Conservation (phyloP, 2,888 invertebrate genomes). For the Lithophane ornitopus region DNA sequence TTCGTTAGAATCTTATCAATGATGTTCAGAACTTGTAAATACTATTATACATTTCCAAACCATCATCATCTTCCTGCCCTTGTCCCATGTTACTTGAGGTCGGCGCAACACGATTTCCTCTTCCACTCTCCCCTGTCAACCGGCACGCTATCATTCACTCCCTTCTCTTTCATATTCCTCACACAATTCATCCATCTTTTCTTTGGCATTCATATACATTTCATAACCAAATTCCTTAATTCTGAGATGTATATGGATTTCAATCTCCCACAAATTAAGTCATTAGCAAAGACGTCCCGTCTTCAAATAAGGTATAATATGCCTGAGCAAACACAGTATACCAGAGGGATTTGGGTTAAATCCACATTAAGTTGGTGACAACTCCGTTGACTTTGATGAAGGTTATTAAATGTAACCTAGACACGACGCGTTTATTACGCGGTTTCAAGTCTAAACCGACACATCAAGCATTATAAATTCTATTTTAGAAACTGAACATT, state of each 20-base stretch:
- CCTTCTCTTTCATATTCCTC: too few species aligned
- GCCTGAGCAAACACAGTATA: conserved; percentile 38
- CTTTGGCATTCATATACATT: not conserved
- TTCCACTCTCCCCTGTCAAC: too few species aligned
- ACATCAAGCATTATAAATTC: not conserved
- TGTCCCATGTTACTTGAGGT: too few species aligned
- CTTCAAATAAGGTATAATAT: conserved; percentile 38
- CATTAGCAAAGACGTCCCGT: conserved; percentile 37
- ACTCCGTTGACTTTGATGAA: conserved; percentile 41
- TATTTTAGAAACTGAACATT: conserved; percentile 3
- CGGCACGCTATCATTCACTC: too few species aligned
- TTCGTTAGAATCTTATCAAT: not conserved
- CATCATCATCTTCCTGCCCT: too few species aligned
- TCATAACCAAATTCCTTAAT: conserved; percentile 4
- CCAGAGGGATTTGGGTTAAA: conserved; percentile 49
- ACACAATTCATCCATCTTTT: too few species aligned
- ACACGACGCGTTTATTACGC: conserved; percentile 5
- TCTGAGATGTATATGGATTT: conserved; percentile 11
- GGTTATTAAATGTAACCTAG: conserved; percentile 41
- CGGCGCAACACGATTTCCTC: too few species aligned
- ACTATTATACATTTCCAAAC: not conserved
- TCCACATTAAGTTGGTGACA: conserved; percentile 46
- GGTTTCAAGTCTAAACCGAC: not conserved
- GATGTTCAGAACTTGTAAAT: not conserved
- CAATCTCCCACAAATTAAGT: conserved; percentile 42